Percentiles rank a stretch among this genome's conserved stretches.
Evolutionary conservation across 2,113 vertebrate species (phyloP).

Genomic region (Amphiprion percula): DNA sequence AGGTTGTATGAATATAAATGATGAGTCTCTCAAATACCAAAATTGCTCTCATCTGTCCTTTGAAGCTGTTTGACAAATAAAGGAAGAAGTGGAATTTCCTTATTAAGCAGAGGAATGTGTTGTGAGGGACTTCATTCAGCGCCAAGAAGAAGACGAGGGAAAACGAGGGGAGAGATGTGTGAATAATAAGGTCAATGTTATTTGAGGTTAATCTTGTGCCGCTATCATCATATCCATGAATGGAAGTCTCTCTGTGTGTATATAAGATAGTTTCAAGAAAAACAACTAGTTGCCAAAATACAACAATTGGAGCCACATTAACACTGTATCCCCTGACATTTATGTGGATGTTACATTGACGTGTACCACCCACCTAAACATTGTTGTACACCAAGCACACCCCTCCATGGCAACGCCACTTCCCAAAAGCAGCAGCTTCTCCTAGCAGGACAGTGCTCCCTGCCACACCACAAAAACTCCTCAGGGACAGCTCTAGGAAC

Average conservation of each 20-base stretch:
- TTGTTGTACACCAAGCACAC: too few relatives aligned
- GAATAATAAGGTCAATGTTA: constrained; percentile 50
- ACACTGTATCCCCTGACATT: too few relatives aligned
- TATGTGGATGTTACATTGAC: too few relatives aligned
- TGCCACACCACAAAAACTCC: too few relatives aligned
- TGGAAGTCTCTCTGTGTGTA: neutral
- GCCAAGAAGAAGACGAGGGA: constrained; percentile 23
- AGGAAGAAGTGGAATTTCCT: constrained; percentile 31
- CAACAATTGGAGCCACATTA: too few relatives aligned
- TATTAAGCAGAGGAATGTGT: constrained; percentile 69
- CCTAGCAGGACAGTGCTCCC: too few relatives aligned
- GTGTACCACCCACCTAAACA: too few relatives aligned
- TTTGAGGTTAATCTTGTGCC: constrained; percentile 35
- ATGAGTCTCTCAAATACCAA: constrained; percentile 1
- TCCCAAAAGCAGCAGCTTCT: too few relatives aligned
- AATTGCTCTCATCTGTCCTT: constrained; percentile 51
- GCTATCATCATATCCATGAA: constrained; percentile 36
- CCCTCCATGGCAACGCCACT: too few relatives aligned
- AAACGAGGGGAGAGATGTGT: constrained; percentile 24
- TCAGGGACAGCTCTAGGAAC: too few relatives aligned
- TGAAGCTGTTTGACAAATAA: constrained; percentile 38
- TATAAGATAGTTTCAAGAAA: too few relatives aligned
- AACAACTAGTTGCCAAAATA: neutral
- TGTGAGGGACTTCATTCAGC: constrained; percentile 12
- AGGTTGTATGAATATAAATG: constrained; percentile 17